Conservation (phyloP, 2,797 vertebrate species). For the Babyrousa celebensis region DNA sequence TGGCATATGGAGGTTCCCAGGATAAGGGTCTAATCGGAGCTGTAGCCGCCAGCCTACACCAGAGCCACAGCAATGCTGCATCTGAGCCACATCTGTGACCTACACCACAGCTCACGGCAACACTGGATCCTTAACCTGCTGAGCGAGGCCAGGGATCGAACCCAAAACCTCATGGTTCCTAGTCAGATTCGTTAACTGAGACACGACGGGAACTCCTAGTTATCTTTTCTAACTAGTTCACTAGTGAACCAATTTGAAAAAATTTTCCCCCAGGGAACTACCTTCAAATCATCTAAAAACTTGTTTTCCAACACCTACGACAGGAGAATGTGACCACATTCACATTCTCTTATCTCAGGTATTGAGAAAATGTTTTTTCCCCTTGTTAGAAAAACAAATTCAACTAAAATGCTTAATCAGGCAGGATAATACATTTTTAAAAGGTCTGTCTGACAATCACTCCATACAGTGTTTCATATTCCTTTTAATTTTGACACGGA, state of each 20-base stretch:
- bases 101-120: too few relatives aligned
- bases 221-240: conserved; percentile 48
- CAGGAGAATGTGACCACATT: not conserved
- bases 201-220: not conserved
- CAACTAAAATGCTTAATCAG: conserved; percentile 7
- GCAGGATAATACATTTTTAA: conserved; percentile 18
- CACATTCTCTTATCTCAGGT: too few relatives aligned
- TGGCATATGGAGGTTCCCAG: too few relatives aligned
- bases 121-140: too few relatives aligned
- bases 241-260: not conserved
- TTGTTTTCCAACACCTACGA: conserved; percentile 13
- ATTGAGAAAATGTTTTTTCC: not conserved
- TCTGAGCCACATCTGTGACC: too few relatives aligned
- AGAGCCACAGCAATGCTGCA: too few relatives aligned
- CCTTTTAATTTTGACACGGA: conserved; percentile 41
- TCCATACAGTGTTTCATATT: not conserved
- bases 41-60: too few relatives aligned
- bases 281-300: conserved; percentile 29
- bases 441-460: not conserved
- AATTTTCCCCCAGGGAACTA: not conserved
- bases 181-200: too few relatives aligned
- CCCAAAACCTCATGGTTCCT: too few relatives aligned
- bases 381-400: conserved; percentile 50
- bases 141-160: too few relatives aligned
- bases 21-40: too few relatives aligned